Conservation (phyloP, 2,797 vertebrate species). For the Gymnopithys bicolor region DNA sequence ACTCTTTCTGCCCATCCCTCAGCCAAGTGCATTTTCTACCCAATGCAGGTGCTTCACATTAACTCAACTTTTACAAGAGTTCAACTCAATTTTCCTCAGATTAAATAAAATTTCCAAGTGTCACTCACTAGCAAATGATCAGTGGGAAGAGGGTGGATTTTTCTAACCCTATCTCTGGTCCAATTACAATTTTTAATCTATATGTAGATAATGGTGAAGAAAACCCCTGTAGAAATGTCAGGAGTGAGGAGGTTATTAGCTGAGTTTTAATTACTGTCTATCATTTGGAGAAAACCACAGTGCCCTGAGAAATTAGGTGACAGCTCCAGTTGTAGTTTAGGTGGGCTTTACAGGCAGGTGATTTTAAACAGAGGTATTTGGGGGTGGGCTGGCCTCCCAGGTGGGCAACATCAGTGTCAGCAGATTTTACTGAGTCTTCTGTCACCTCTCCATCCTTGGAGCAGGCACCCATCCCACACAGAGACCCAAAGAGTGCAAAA, state of each 20-base stretch:
- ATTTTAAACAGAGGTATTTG: background rate
- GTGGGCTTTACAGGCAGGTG: background rate
- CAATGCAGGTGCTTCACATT: slow-evolving; percentile 70
- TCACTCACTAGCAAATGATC: slow-evolving; percentile 87
- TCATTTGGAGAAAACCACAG: slow-evolving; percentile 82
- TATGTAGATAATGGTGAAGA: slow-evolving; percentile 96
- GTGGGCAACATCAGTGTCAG: background rate
- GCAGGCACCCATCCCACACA: accelerated
- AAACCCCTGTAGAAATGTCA: slow-evolving; percentile 96
- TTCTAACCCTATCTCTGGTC: slow-evolving; percentile 90
- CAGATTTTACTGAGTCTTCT: background rate
- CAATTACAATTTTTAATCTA: slow-evolving; percentile 99
- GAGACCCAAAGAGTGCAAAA: background rate
- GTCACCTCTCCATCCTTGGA: background rate
- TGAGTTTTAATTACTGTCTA: slow-evolving; percentile 98
- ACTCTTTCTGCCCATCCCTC: background rate
- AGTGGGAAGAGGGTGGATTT: slow-evolving; percentile 84
- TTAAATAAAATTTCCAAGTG: slow-evolving; percentile 91
- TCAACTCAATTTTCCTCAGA: slow-evolving; percentile 91
- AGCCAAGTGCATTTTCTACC: slow-evolving; percentile 25
- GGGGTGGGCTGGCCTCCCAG: background rate
- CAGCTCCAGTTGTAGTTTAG: slow-evolving; percentile 67
- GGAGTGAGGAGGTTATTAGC: slow-evolving; percentile 95
- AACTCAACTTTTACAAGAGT: slow-evolving; percentile 83
- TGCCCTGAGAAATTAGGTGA: slow-evolving; percentile 80